Percentiles rank a stretch among this genome's conserved stretches.
Conservation (phyloP, 1,140 invertebrate species). For the Zaprionus tsacasi region DNA sequence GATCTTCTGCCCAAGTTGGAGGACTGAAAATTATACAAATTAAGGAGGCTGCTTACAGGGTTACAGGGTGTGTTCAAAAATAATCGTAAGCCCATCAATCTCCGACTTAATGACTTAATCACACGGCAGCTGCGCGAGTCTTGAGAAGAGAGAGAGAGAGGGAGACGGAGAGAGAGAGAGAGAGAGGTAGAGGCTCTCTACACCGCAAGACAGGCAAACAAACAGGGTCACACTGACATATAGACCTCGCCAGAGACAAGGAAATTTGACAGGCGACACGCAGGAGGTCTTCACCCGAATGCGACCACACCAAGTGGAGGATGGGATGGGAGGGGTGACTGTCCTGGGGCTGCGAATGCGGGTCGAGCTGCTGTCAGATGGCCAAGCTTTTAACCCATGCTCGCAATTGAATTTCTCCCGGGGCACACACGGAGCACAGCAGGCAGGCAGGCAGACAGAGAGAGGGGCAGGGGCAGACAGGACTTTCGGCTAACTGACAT, state of each 20-base stretch:
- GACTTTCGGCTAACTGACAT: constrained; percentile 70
- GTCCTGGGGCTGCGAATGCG: constrained; percentile 4
- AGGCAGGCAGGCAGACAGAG: not conserved
- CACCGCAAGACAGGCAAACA: not conserved
- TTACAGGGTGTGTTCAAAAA: constrained; percentile 9
- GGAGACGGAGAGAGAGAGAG: not conserved
- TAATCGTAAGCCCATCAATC: constrained; percentile 13
- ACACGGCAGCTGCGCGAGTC: constrained; percentile 27
- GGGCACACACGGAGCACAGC: constrained; percentile 22
- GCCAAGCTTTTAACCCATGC: constrained; percentile 53
- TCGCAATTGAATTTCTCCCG: constrained; percentile 46
- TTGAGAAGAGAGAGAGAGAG: not conserved
- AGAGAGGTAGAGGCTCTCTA: not conserved
- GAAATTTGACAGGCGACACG: constrained; percentile 46
- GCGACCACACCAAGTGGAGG: constrained; percentile 12
- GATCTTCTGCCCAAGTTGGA: not conserved
- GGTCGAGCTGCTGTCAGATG: constrained; percentile 51
- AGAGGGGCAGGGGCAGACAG: constrained; percentile 29
- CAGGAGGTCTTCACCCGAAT: constrained; percentile 42
- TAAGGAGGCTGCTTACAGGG: not conserved
- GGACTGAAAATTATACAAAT: constrained; percentile 1
- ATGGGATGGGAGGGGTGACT: not conserved
- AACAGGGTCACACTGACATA: not conserved
- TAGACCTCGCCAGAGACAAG: constrained; percentile 34
- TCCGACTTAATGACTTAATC: constrained; percentile 40